phyloP scores from a whole-genome alignment of 2,797 vertebrate species.

The Pseudotriccus pelzelni region DNA sequence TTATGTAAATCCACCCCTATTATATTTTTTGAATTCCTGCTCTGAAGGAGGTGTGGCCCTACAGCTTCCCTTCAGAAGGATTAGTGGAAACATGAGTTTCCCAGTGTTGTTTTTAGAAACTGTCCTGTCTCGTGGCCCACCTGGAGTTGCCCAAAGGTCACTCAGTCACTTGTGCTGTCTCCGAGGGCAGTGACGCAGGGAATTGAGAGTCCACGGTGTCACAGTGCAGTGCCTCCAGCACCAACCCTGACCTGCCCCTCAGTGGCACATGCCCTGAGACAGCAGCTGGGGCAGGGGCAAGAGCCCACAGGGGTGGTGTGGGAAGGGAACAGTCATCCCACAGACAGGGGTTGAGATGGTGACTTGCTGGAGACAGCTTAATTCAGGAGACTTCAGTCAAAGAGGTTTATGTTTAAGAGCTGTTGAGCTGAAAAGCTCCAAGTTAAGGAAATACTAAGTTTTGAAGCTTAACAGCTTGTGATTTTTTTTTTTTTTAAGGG shows the following conservation, averaged over 20 bases:
- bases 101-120: fast-evolving
- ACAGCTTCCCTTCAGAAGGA: background rate
- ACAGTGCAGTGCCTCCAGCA: background rate
- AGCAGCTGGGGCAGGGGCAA: background rate
- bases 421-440: constrained; percentile 55
- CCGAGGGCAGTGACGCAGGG: background rate
- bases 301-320: fast-evolving
- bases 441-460: constrained; percentile 51
- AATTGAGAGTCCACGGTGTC: background rate
- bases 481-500: background rate
- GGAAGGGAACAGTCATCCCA: fast-evolving
- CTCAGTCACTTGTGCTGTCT: background rate
- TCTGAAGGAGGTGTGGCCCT: background rate
- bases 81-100: background rate
- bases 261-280: fast-evolving
- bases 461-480: constrained; percentile 62
- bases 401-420: constrained; percentile 49
- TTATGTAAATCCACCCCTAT: background rate
- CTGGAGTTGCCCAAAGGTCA: background rate
- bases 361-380: constrained; percentile 1
- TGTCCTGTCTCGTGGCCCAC: background rate
- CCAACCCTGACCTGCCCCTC: background rate
- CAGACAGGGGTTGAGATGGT: background rate
- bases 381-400: background rate
- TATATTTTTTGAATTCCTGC: background rate